phyloP scores from a whole-genome alignment of 2,888 invertebrate species.

The Crematogaster levior region DNA sequence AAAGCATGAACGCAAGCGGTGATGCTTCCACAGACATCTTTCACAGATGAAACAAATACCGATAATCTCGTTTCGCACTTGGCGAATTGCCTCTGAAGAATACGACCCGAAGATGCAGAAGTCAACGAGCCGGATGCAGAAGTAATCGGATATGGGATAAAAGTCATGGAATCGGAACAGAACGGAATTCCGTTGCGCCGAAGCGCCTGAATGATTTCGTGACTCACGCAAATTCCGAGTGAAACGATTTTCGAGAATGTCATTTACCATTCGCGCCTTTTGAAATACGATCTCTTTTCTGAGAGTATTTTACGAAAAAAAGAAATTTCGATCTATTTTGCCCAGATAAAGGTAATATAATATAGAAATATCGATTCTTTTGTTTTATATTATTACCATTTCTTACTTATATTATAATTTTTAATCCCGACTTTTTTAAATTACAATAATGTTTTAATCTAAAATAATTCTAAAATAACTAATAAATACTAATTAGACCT shows the following conservation, averaged over 20 bases:
- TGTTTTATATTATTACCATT: neutral
- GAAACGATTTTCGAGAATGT: conserved; percentile 20
- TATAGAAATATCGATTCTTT: neutral
- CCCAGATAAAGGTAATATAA: neutral
- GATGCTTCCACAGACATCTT: conserved; percentile 14
- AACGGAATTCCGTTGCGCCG: conserved; percentile 30
- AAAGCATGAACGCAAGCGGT: conserved; percentile 14
- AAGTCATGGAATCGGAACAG: conserved; percentile 52
- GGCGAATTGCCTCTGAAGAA: conserved; percentile 55
- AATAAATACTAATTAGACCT: neutral
- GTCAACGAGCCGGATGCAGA: conserved; percentile 41
- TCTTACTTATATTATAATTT: neutral
- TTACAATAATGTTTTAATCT: too few species aligned
- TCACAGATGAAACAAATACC: conserved; percentile 63
- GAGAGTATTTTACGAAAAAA: neutral
- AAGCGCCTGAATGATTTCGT: conserved; percentile 27
- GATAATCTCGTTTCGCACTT: conserved; percentile 58
- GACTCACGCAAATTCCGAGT: conserved; percentile 25
- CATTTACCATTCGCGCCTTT: conserved; percentile 40
- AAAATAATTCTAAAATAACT: neutral
- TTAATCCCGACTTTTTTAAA: neutral
- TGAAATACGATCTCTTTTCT: conserved; percentile 23
- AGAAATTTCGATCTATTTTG: neutral
- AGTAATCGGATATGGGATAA: conserved; percentile 43
- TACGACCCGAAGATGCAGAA: conserved; percentile 44